Conservation (phyloP, 2,797 vertebrate species). For the Percopsis omiscomaycus region DNA sequence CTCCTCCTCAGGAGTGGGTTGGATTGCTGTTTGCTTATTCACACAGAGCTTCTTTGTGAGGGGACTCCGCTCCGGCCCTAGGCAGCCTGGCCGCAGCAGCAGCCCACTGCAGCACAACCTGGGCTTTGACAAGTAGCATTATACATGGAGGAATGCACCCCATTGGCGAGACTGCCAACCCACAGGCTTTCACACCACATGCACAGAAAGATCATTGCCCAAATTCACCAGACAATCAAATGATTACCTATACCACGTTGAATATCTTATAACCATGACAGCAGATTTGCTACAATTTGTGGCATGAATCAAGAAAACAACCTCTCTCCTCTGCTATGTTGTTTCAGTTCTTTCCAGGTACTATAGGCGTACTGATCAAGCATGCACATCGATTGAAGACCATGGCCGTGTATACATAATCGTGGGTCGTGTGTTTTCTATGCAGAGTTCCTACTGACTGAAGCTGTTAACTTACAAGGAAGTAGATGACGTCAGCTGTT, state of each 20-base stretch:
- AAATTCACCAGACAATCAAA: conserved; percentile 23
- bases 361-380: no score
- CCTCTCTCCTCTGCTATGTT: not conserved
- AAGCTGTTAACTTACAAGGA: not conserved
- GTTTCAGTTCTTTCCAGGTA: no score
- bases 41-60: conserved; percentile 77
- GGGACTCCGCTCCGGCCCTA: conserved; percentile 29
- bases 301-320: not conserved
- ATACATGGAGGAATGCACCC: conserved; percentile 65
- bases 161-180: conserved; percentile 12
- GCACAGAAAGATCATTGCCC: conserved; percentile 16
- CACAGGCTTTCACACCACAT: conserved; percentile 21
- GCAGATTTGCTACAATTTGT: not conserved
- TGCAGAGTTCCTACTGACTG: not conserved
- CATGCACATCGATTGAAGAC: no score
- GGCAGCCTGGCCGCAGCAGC: conserved; percentile 35
- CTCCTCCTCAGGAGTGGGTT: conserved; percentile 51
- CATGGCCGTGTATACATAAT: no score
- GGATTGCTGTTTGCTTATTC: conserved; percentile 26
- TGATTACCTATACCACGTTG: not conserved
- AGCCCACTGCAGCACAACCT: conserved; percentile 53
- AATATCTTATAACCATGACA: not conserved
- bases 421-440: no score
- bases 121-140: conserved; percentile 56
- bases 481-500: not conserved